Conservation (phyloP, 2,797 vertebrate species). For the Bufotes viridis region DNA sequence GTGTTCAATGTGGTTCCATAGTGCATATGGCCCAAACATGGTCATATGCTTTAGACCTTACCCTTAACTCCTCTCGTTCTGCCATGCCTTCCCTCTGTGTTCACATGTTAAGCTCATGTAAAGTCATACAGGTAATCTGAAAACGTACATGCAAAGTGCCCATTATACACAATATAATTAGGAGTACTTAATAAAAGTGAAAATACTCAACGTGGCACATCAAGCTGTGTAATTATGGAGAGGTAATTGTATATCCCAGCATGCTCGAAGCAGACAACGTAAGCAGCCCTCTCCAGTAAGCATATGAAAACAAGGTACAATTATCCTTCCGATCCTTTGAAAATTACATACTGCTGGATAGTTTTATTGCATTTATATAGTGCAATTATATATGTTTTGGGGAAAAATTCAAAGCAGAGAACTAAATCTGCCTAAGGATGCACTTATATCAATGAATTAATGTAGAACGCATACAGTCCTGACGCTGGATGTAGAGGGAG, state of each 20-base stretch:
- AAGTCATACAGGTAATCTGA: conserved; percentile 14
- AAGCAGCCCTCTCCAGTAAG: conserved; percentile 49
- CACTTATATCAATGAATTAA: conserved; percentile 39
- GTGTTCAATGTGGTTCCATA: not conserved
- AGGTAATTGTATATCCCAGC: conserved; percentile 51
- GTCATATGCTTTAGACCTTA: not conserved
- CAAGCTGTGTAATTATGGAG: conserved; percentile 57
- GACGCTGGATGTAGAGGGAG: not conserved
- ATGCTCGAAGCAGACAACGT: conserved; percentile 20
- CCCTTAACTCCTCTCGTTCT: not conserved
- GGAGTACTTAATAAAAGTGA: conserved; percentile 54
- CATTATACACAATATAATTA: conserved; percentile 51
- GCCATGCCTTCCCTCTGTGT: not conserved
- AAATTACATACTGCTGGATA: conserved; percentile 47
- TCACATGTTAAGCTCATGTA: not conserved
- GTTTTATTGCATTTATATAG: conserved; percentile 48
- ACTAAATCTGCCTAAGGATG: conserved; percentile 31
- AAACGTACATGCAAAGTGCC: conserved; percentile 21
- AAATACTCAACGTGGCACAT: conserved; percentile 53
- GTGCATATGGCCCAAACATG: not conserved
- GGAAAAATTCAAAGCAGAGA: not conserved
- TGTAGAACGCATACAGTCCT: conserved; percentile 21
- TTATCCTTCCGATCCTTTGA: conserved; percentile 34
- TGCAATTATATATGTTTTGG: conserved; percentile 13
- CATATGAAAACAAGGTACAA: conserved; percentile 53